These are phyloP conservation scores for Pampusana beccarii DNA, from an alignment of 2,113 vertebrate species.

Conservation along the genomic window DNA sequence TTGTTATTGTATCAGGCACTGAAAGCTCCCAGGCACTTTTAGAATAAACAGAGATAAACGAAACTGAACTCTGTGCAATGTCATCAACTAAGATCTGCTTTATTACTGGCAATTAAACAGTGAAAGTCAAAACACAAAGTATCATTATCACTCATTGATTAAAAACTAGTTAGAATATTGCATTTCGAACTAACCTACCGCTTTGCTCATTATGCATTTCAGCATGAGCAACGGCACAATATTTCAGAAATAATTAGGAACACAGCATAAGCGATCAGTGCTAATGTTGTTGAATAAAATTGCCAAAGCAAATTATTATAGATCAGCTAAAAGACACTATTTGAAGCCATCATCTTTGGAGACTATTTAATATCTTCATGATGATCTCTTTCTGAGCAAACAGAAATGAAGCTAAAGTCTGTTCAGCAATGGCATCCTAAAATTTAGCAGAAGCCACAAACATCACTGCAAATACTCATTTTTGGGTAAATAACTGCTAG, in stretches of 20 bases:
- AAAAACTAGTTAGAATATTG: slow-evolving; percentile 39
- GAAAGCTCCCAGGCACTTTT: slow-evolving; percentile 39
- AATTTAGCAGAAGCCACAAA: not conserved
- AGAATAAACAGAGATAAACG: slow-evolving; percentile 41
- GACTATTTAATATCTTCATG: not conserved
- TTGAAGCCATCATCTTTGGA: slow-evolving; percentile 28
- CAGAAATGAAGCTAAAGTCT: not conserved
- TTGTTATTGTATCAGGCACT: not conserved
- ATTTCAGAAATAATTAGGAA: slow-evolving; percentile 64
- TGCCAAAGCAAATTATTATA: slow-evolving; percentile 37
- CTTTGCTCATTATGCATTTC: slow-evolving; percentile 16
- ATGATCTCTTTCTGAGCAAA: not conserved
- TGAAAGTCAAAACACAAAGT: slow-evolving; percentile 60
- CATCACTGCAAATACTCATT: not conserved
- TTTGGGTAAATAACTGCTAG: not conserved
- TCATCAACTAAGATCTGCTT: slow-evolving; percentile 37
- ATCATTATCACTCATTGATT: slow-evolving; percentile 66
- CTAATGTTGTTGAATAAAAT: slow-evolving; percentile 50
- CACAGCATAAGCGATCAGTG: slow-evolving; percentile 32
- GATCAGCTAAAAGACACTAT: slow-evolving; percentile 26
- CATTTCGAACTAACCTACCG: slow-evolving; percentile 1
- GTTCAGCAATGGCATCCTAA: not conserved
- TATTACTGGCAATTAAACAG: slow-evolving; percentile 58
- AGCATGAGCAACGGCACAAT: slow-evolving; percentile 38
- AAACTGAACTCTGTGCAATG: slow-evolving; percentile 30